A percentile compares a stretch with the other conserved stretches of the same genome.
Conservation (phyloP, 2,113 vertebrate genomes). For the Stercorarius parasiticus region DNA sequence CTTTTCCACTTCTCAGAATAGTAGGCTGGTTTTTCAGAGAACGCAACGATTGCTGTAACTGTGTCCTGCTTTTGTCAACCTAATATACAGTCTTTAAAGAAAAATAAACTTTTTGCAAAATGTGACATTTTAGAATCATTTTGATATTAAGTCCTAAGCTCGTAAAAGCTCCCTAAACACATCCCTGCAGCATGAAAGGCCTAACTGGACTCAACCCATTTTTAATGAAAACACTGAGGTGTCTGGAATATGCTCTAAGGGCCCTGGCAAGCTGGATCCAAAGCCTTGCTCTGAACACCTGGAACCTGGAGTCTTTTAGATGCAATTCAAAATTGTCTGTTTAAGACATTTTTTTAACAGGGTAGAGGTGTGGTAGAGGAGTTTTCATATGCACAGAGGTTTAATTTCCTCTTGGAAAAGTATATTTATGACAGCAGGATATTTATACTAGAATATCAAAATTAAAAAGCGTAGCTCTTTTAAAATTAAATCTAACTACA, state of each 20-base stretch:
- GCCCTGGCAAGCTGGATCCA: not conserved
- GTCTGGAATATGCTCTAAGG: not conserved
- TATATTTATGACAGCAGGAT: not conserved
- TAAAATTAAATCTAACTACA: not conserved
- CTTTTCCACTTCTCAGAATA: not conserved
- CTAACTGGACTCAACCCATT: not conserved
- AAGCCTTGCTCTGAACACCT: not conserved
- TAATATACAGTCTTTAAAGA: not conserved
- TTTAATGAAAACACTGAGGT: not conserved
- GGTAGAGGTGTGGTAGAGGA: not conserved
- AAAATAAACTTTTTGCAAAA: not conserved
- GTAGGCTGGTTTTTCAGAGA: not conserved
- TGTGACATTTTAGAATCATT: not conserved
- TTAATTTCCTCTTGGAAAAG: conserved; percentile 11
- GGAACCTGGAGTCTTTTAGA: not conserved
- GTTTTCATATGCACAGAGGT: not conserved
- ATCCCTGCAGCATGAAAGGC: not conserved
- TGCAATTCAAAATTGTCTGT: not conserved
- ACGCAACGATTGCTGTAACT: not conserved
- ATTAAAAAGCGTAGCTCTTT: not conserved
- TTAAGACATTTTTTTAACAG: not conserved
- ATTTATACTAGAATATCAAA: not conserved
- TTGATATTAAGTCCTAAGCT: not conserved
- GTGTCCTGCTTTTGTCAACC: not conserved
- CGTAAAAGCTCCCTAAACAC: not conserved